Base-by-base conservation (phyloP, 2,797 vertebrate genomes). In the Sebastes melanostomus region DNA sequence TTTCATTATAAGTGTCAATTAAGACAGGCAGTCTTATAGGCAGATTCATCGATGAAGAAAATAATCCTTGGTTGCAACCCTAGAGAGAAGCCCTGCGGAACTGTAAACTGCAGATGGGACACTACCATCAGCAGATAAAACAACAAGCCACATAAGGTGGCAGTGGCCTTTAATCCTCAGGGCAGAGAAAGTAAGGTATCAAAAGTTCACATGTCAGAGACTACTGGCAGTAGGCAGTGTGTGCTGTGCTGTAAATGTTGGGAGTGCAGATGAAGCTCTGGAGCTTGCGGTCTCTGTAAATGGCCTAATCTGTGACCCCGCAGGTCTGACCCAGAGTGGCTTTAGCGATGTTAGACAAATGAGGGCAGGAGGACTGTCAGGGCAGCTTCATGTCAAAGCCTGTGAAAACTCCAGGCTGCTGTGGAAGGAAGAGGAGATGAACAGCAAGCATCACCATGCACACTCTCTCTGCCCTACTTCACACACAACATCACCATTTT, bases 341-440 rank as follows among this genome's bases (percentile, higher is more conserved):
- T 86, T 75, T 78, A 61, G 82, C 60, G 25, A 75, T 52, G 81
- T 77, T 81, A 77, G 76, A 86, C 80, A 88, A 87, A 90, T 63
- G 79, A 79, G 82, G 77, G 76, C 76, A 83, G 67, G 82, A 86
- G 69, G 85, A 68, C 84, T 88, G 91, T 89, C 91, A 85, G 88
- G 46, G 58, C 70, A 65, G 82, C 82, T 91, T 85, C 87, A 77
- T 78, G 87, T 90, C 91, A 91, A 88, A 84, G 66, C 50, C 72
- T 50, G 50, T 60, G 78, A 80, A 55, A 65, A 82, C 82, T 87
- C 82, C 80, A 71, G 81, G 88, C 84, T 89, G 79, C 67, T 73
- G 58, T 63, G 74, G 58, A 80, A 4, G 76, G 58, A 80, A 4
- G 73, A 66, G 72, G 77, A 46, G 70, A 89, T 83, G 75, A 84